Conservation (phyloP, 2,888 invertebrate species). For the Cerceris rybyensis region DNA sequence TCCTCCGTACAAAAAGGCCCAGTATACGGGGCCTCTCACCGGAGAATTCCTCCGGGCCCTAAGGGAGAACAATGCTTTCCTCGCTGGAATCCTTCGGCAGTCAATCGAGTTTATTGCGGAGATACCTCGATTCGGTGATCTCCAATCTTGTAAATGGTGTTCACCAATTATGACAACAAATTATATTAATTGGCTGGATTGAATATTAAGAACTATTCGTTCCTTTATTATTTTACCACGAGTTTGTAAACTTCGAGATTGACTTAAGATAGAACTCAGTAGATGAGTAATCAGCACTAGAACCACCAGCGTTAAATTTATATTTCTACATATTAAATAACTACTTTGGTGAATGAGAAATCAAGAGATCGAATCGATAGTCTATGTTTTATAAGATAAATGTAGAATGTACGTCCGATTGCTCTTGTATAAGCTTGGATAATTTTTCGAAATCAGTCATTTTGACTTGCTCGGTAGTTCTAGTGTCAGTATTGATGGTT, state of each 20-base stretch:
- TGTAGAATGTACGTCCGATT: too few relatives aligned
- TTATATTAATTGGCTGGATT: background rate
- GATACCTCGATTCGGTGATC: background rate
- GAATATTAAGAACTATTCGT: background rate
- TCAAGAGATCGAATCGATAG: too few relatives aligned
- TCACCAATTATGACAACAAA: background rate
- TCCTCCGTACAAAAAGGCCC: slow-evolving; percentile 55
- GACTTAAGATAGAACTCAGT: background rate
- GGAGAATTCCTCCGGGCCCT: slow-evolving; percentile 53
- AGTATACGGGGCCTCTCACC: slow-evolving; percentile 18
- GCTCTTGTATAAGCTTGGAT: too few relatives aligned
- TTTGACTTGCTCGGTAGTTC: too few relatives aligned
- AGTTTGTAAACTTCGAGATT: too few relatives aligned
- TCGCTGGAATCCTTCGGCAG: slow-evolving; percentile 36
- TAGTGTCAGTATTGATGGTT: too few relatives aligned
- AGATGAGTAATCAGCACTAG: background rate
- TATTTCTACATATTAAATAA: too few relatives aligned
- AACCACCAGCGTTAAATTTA: too few relatives aligned
- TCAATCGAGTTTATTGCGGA: slow-evolving; percentile 32
- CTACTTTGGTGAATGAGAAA: too few relatives aligned
- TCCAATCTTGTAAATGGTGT: background rate
- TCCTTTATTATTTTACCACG: too few relatives aligned
- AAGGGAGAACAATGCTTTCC: slow-evolving; percentile 61
- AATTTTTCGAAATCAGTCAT: too few relatives aligned
- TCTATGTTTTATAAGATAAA: too few relatives aligned